Evolutionary conservation across 2,888 invertebrate genomes (phyloP).

Genomic region (Pandemis heparana): DNA sequence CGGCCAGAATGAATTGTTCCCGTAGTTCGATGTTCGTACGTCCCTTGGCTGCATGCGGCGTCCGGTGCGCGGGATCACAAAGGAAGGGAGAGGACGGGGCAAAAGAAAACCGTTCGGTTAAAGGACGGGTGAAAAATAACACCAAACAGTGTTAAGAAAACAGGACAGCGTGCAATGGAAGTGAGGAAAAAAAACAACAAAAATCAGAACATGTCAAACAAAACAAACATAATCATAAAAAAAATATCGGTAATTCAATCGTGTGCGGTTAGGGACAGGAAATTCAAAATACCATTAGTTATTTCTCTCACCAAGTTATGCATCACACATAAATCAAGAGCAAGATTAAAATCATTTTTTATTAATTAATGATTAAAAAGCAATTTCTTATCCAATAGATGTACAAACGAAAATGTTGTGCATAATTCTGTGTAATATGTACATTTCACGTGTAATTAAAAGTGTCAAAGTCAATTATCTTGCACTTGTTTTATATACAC

Average conservation of each 20-base stretch:
- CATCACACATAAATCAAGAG: conserved; percentile 71
- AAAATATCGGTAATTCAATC: conserved; percentile 65
- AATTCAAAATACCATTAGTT: conserved; percentile 80
- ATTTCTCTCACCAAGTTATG: conserved; percentile 77
- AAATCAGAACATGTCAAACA: conserved; percentile 83
- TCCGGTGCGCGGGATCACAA: conserved; percentile 78
- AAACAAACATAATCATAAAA: conserved; percentile 72
- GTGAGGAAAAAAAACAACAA: conserved; percentile 84
- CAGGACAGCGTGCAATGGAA: conserved; percentile 80
- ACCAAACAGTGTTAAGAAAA: conserved; percentile 75
- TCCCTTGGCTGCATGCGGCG: conserved; percentile 96
- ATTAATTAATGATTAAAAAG: conserved; percentile 35
- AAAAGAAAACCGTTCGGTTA: conserved; percentile 80
- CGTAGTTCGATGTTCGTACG: conserved; percentile 99
- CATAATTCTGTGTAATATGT: conserved; percentile 20
- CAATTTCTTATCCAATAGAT: conserved; percentile 9
- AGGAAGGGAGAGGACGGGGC: conserved; percentile 62
- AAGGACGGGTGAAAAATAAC: conserved; percentile 72
- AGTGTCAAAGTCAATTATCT: conserved; percentile 50
- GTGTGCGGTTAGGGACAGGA: conserved; percentile 83
- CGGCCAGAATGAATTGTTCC: conserved; percentile 99
- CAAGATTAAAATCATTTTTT: conserved; percentile 57
- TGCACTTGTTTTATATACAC: conserved; percentile 73
- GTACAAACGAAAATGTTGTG: conserved; percentile 28
- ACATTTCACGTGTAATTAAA: conserved; percentile 11